Percentiles rank a stretch among this genome's conserved stretches.
phyloP scores from a whole-genome alignment of 23 tunicate genomes.

The Styela clava region DNA sequence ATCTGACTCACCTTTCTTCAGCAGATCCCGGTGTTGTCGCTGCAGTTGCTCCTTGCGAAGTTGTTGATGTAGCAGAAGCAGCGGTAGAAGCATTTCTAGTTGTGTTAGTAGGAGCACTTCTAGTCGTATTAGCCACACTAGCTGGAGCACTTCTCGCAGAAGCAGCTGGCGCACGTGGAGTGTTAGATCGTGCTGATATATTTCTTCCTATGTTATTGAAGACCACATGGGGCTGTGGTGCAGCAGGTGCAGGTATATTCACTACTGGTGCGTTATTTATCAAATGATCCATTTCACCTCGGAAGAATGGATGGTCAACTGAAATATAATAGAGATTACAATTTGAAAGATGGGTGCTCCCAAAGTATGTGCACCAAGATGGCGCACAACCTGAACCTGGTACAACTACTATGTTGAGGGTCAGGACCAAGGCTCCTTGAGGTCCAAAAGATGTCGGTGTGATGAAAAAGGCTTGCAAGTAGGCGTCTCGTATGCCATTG shows the following conservation, averaged over 20 bases:
- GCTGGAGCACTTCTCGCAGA: no score
- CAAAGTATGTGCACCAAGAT: no score
- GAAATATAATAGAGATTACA: neutral
- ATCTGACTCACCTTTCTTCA: neutral
- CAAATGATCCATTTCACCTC: neutral
- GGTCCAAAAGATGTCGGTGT: no score
- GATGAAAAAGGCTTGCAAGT: no score
- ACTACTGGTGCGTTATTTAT: neutral
- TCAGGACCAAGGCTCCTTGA: no score
- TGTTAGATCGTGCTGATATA: neutral
- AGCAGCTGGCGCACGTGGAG: neutral
- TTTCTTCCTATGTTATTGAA: neutral
- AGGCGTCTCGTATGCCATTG: no score
- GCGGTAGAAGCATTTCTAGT: neutral
- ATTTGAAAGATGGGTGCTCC: no score
- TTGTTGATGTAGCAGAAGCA: no score
- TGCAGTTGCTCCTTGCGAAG: no score
- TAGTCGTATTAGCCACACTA: neutral
- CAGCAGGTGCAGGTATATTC: neutral
- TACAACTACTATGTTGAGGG: no score
- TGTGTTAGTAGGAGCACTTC: neutral
- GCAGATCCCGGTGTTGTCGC: neutral
- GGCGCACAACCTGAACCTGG: no score
- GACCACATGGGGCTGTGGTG: neutral
- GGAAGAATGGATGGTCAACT: constrained; percentile 14